Evolutionary conservation across 2,888 invertebrate genomes (phyloP), one percentile per base, ranked within the genome.

Genomic region (Empis stercorea): DNA sequence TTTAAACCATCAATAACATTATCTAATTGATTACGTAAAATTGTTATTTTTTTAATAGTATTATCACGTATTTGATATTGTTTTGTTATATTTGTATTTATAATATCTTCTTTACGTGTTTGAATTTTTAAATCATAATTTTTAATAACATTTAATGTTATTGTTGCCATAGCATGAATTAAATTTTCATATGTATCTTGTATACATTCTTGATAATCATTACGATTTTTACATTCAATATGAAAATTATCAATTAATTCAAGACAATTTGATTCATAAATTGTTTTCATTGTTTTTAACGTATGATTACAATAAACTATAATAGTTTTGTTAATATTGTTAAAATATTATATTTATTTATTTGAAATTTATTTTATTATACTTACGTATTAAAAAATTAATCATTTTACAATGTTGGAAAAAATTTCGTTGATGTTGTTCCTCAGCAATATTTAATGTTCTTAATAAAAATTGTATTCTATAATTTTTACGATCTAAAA

Each of bases 51-150:
- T 2, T 47, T 40, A 0, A 57, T 53, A 0, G 64, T 54, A 7
- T 48, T 41, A 44, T 65, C 64, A 10, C 65, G 61, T 30, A 59
- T 46, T 0, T 39, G 34, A 46, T 64, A 64, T 4, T 66, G 59
- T 10, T 52, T 56, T 23, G 57, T 60, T 15, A 67, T 60, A 39
- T 65, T 58, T 0, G 52, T 50, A 42, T 61, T 60, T 2, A 64
- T 59, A 3, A 52, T 47, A 39, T 61, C 60, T 34, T 34, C 34
- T n/a, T 13, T 34, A 13, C 5, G 3, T 13, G 4, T 6, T 5
- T 2, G 4, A 5, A 4, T 34, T 13, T 4, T 9, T 5, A 5
- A 5, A 34, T 13, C 34, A 5, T 13, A n/a, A 13, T 34, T 34
- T 34, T 7, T 4, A 34, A 34, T n/a, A n/a, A 5, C 2, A 13